These are phyloP conservation scores for Leptinotarsa texana DNA, from an alignment of 1,140 invertebrate species.

Conservation along the genomic window DNA sequence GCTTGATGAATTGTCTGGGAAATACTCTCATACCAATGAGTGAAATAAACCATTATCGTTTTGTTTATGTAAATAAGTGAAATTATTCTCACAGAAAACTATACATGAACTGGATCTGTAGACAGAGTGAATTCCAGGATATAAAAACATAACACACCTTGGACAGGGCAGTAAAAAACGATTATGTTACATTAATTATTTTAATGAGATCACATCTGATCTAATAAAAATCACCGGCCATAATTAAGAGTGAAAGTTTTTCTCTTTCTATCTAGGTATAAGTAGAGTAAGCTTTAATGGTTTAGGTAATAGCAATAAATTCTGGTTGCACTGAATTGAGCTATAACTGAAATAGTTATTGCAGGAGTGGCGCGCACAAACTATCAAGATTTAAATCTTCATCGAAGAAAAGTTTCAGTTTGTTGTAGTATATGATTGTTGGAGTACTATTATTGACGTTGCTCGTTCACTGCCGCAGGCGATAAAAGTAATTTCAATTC, in stretches of 20 bases:
- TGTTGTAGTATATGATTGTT: not conserved
- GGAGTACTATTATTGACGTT: too few relatives aligned
- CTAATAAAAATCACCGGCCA: constrained; percentile 15
- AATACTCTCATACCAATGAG: too few relatives aligned
- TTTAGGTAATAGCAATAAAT: constrained; percentile 6
- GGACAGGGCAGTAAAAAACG: not conserved
- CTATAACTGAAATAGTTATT: not conserved
- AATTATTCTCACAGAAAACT: not conserved
- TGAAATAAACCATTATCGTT: not conserved
- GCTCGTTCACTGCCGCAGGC: too few relatives aligned
- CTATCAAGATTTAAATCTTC: not conserved
- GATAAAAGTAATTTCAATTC: too few relatives aligned
- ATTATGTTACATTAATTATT: constrained; percentile 10
- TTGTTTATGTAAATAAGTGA: constrained; percentile 1
- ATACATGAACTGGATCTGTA: not conserved
- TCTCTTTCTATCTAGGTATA: constrained; percentile 10
- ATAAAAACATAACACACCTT: constrained; percentile 12
- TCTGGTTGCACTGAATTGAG: not conserved
- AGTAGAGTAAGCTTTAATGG: not conserved
- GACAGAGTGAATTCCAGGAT: not conserved
- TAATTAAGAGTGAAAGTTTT: constrained; percentile 23
- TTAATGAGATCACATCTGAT: constrained; percentile 22
- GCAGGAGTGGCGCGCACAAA: not conserved
- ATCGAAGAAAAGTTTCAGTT: not conserved
- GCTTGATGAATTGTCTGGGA: too few relatives aligned